A percentile compares a stretch with the other conserved stretches of the same genome.
These are phyloP conservation scores for Seira ritae DNA, from an alignment of 2,888 invertebrate genomes.

Conservation along the genomic window DNA sequence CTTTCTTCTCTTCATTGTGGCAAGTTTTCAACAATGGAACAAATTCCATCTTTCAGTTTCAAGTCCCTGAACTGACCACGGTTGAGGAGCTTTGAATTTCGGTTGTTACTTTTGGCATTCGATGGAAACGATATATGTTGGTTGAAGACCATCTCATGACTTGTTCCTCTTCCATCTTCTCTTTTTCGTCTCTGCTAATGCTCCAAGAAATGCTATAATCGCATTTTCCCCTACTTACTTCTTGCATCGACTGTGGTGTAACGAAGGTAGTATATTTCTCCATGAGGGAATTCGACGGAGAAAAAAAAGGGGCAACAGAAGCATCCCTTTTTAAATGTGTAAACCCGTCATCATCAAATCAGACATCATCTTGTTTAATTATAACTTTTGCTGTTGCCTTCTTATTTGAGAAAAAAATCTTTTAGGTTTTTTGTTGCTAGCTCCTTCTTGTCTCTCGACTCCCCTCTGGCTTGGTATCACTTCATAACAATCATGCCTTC, in stretches of 20 bases:
- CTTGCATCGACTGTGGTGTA: slow-evolving; percentile 33
- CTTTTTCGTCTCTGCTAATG: not conserved
- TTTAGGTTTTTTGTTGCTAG: slow-evolving; percentile 3
- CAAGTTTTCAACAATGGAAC: not conserved
- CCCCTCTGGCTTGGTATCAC: slow-evolving; percentile 7
- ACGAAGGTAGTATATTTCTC: slow-evolving; percentile 49
- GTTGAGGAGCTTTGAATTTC: slow-evolving; percentile 24
- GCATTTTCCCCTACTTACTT: not conserved
- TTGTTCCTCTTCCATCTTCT: not conserved
- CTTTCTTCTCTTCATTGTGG: not conserved
- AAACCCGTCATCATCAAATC: slow-evolving; percentile 63
- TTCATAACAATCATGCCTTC: slow-evolving; percentile 4
- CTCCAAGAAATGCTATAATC: slow-evolving; percentile 7
- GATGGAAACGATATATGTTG: slow-evolving; percentile 30
- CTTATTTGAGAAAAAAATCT: no score
- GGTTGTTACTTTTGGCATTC: not conserved
- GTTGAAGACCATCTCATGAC: slow-evolving; percentile 37
- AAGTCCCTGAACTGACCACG: slow-evolving; percentile 52
- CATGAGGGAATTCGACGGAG: not conserved
- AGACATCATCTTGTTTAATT: slow-evolving; percentile 60
- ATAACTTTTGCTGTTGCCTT: slow-evolving; percentile 31
- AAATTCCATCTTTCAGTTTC: not conserved
- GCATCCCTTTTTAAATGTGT: slow-evolving; percentile 54
- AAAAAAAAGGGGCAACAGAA: slow-evolving; percentile 40
- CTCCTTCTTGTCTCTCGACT: not conserved